phyloP scores from a whole-genome alignment of 2,797 vertebrate genomes.

The Clarias platycephalus region DNA sequence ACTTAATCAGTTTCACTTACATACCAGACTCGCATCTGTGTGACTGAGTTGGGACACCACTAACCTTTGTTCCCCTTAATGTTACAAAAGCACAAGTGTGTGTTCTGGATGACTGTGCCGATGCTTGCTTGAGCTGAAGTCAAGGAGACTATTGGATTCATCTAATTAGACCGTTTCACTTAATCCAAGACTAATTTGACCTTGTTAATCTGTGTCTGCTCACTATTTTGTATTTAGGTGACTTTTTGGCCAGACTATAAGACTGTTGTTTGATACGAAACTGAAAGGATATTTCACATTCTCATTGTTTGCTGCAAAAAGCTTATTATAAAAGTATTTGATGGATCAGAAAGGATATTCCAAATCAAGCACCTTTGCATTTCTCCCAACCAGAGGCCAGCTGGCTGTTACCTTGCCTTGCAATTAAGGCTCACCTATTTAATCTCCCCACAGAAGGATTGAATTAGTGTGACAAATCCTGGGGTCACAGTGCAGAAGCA shows the following conservation, averaged over 20 bases:
- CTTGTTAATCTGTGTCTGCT: not conserved
- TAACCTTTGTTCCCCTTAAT: not conserved
- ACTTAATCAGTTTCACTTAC: not conserved
- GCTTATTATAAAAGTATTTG: slow-evolving; percentile 66
- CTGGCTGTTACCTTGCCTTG: slow-evolving; percentile 68
- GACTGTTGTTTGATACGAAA: slow-evolving; percentile 39
- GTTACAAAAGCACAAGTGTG: not conserved
- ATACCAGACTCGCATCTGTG: not conserved
- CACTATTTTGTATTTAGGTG: not conserved
- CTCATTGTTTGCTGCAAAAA: slow-evolving; percentile 65
- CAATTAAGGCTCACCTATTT: slow-evolving; percentile 73
- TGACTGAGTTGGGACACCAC: not conserved
- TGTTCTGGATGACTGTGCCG: not conserved
- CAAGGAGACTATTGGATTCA: not conserved
- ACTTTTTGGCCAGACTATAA: not conserved
- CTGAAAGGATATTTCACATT: slow-evolving; percentile 67
- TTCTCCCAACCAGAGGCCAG: slow-evolving; percentile 69
- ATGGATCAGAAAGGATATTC: slow-evolving; percentile 63
- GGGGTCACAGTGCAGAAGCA: slow-evolving; percentile 60
- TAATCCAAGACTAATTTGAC: not conserved
- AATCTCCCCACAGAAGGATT: slow-evolving; percentile 69
- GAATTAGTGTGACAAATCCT: slow-evolving; percentile 76
- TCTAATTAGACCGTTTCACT: not conserved
- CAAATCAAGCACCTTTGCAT: slow-evolving; percentile 64
- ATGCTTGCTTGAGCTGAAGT: not conserved